Evolutionary conservation across 2,888 invertebrate species (phyloP).

Genomic region (Patella caerulea): DNA sequence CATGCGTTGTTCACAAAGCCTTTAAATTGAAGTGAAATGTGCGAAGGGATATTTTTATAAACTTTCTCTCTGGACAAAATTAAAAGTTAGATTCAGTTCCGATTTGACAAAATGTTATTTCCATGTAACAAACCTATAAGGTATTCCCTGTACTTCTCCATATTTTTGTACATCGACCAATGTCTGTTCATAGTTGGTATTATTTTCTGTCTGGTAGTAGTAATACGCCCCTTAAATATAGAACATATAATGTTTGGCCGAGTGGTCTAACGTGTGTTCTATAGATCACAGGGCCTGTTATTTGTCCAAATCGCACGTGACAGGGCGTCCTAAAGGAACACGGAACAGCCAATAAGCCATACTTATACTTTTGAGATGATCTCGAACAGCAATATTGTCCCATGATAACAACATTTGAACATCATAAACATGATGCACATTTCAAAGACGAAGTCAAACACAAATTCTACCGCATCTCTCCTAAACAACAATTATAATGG

Average conservation of each 20-base stretch:
- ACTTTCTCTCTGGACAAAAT: not conserved
- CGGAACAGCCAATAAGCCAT: no score
- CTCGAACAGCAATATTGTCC: no score
- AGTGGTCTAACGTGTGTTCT: no score
- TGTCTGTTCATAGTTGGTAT: not conserved
- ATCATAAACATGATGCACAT: no score
- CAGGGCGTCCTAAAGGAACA: no score
- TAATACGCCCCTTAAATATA: not conserved
- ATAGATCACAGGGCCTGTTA: no score
- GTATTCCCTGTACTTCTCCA: not conserved
- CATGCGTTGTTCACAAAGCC: not conserved
- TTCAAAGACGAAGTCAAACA: no score
- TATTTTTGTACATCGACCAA: not conserved
- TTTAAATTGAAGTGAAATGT: not conserved
- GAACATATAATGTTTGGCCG: not conserved
- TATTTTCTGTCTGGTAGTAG: not conserved
- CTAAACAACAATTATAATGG: no score
- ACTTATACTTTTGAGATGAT: no score
- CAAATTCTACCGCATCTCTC: no score
- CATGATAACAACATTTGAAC: no score
- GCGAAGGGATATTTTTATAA: not conserved
- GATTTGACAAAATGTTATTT: not conserved
- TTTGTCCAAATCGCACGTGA: no score
- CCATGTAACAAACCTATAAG: not conserved
- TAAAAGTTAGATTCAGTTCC: not conserved